Conservation (phyloP, 2,113 vertebrate genomes). For the Pithys albifrons region DNA sequence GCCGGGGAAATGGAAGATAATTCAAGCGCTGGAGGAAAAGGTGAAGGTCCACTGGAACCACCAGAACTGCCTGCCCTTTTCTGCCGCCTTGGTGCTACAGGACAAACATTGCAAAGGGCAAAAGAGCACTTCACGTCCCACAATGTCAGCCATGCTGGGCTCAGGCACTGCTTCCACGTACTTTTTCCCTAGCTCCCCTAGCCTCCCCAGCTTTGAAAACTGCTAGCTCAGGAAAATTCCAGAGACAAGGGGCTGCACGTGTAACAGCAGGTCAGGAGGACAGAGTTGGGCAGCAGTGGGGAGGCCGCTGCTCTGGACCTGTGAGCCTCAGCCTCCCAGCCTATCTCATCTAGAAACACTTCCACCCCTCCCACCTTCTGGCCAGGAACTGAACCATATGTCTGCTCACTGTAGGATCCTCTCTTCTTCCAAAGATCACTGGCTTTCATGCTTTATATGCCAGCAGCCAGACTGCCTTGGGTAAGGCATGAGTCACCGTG, state of each 20-base stretch:
- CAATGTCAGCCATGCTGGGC: accelerated
- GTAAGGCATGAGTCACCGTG: slow-evolving; percentile 53
- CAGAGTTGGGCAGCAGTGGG: not conserved
- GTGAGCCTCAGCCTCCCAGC: not conserved
- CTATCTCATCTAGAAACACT: not conserved
- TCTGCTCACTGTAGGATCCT: slow-evolving; percentile 32
- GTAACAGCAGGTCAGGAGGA: not conserved
- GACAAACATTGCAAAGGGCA: not conserved
- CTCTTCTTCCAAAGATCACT: slow-evolving; percentile 28
- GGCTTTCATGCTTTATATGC: not conserved
- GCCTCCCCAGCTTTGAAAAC: not conserved
- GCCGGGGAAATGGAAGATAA: not conserved
- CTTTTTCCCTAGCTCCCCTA: not conserved
- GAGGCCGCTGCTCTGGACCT: not conserved
- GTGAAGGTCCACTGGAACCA: not conserved
- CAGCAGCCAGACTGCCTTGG: slow-evolving; percentile 44
- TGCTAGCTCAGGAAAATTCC: not conserved
- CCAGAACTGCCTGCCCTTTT: not conserved
- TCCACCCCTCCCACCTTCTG: slow-evolving; percentile 41
- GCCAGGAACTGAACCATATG: slow-evolving; percentile 54
- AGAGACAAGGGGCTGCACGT: not conserved
- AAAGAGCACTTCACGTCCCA: accelerated
- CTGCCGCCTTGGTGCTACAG: not conserved
- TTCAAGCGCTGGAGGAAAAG: not conserved
- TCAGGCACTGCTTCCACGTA: not conserved